Base-by-base conservation (phyloP, 2,797 vertebrate genomes). In the Anas bernieri region DNA sequence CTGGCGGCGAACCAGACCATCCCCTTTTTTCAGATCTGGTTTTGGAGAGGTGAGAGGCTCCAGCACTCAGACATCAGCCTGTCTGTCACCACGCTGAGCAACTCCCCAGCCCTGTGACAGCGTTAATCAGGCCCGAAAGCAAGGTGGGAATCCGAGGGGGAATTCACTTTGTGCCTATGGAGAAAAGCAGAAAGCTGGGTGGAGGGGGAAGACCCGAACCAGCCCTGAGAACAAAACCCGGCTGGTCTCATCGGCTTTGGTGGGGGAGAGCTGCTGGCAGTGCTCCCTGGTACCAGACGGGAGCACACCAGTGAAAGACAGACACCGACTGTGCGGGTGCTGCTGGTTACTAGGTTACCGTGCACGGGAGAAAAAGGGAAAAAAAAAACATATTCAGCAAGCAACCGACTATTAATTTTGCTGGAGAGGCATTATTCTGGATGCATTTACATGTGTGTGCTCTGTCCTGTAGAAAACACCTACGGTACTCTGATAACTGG, bases 341-440 rank as follows among this genome's bases (percentile, higher is more conserved):
- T 75, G 61, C 50, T 6, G 20, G 83, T 94, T 95, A 88, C 92
- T 73, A 93, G 80, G 90, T 93, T 86, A 90, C 83, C 92, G 83
- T 67, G 64, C 11, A 35, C 48, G 45, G 33, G 50, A 78, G 81
- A 58, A 88, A 89, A 76, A 68, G 30, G 22, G 15, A 55, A 80
- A 91, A 90, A 72, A 73, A 23, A 4, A 85, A 25, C 56, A 35
- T 46, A 21, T 68, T 61, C n/a, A 48, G 76, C 46, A 77, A 83
- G 39, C 28, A 77, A 78, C 67, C 58, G 81, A 61, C 62, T 68
- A 41, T 66, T 70, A 80, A 72, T 83, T 95, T 88, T 86, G 28
- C 58, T 68, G 62, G 37, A 15, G 74, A 26, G 62, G 73, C 61
- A 81, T 81, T 70, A 30, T 69, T 69, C 16, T 26, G 86, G 66